Percentiles rank a stretch among this genome's conserved stretches.
phyloP scores from a whole-genome alignment of 1,140 invertebrate genomes.

The Papilio polyxenes region DNA sequence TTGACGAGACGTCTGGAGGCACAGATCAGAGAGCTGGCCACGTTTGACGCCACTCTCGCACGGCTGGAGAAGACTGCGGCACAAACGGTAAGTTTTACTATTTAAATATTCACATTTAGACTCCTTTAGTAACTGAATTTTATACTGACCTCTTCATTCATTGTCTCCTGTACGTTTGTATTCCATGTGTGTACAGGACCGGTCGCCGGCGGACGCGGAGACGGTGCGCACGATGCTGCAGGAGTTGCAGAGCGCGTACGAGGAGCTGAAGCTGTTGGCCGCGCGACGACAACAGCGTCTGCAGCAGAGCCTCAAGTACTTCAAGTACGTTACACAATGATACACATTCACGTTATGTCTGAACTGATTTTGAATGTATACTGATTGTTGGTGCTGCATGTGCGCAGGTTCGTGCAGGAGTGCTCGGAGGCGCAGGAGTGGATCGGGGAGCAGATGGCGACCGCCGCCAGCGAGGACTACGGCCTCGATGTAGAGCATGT shows the following conservation, averaged over 20 bases:
- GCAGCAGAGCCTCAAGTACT: slow-evolving; percentile 86
- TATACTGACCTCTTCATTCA: no score
- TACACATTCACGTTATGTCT: not conserved
- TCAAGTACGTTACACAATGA: slow-evolving; percentile 68
- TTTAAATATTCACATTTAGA: not conserved
- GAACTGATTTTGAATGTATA: no score
- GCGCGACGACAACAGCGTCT: slow-evolving; percentile 87
- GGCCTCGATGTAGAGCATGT: slow-evolving; percentile 97
- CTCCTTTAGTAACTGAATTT: no score
- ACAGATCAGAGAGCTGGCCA: slow-evolving; percentile 87
- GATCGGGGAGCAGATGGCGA: slow-evolving; percentile 93
- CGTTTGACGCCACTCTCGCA: slow-evolving; percentile 51
- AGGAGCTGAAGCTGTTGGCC: slow-evolving; percentile 86
- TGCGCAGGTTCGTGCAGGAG: slow-evolving; percentile 88
- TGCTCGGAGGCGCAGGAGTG: slow-evolving; percentile 94
- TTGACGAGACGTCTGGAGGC: slow-evolving; percentile 91
- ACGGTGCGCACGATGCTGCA: slow-evolving; percentile 58
- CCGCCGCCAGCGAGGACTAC: slow-evolving; percentile 95
- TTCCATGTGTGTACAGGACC: slow-evolving; percentile 57
- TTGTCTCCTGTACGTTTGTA: no score
- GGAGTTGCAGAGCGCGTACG: slow-evolving; percentile 85
- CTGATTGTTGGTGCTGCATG: slow-evolving; percentile 57
- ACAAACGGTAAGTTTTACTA: not conserved
- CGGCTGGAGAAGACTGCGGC: slow-evolving; percentile 52
- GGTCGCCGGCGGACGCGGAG: slow-evolving; percentile 57